Percentiles rank a stretch among this genome's conserved stretches.
phyloP scores from a whole-genome alignment of 2,888 invertebrate species.

The Oxycera nigricornis region DNA sequence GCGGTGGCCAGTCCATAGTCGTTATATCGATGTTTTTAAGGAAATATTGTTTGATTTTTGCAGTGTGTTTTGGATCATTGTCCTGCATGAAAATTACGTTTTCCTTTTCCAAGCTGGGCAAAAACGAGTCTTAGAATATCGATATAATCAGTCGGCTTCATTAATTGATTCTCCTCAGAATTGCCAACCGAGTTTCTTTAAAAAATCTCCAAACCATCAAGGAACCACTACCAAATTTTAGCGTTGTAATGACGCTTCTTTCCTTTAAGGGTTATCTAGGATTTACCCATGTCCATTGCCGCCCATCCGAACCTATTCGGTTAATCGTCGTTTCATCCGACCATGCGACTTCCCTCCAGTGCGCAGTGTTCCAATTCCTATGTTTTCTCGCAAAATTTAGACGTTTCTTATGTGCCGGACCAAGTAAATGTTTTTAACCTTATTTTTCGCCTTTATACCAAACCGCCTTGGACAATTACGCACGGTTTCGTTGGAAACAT shows the following conservation, averaged over 20 bases:
- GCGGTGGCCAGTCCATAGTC: no score
- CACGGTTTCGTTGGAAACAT: background rate
- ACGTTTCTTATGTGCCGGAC: background rate
- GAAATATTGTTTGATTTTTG: no score
- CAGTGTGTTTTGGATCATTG: background rate
- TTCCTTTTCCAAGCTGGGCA: background rate
- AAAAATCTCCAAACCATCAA: background rate
- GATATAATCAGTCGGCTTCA: background rate
- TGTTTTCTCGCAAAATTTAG: background rate
- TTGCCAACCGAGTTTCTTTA: background rate
- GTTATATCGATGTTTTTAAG: no score
- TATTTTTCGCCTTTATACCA: conserved; percentile 5
- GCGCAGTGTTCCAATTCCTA: background rate
- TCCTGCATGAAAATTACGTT: background rate
- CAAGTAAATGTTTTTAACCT: background rate
- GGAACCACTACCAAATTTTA: conserved; percentile 8
- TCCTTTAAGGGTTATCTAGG: background rate
- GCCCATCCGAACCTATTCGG: background rate
- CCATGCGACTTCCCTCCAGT: background rate
- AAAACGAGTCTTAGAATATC: background rate
- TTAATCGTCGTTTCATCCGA: conserved; percentile 3
- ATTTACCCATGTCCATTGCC: background rate
- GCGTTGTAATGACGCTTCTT: background rate
- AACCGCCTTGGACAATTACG: background rate
- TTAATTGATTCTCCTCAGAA: background rate